A percentile compares a stretch with the other conserved stretches of the same genome.
Evolutionary conservation across 1,140 invertebrate species (phyloP).

Genomic region (Scaptomyza montana): DNA sequence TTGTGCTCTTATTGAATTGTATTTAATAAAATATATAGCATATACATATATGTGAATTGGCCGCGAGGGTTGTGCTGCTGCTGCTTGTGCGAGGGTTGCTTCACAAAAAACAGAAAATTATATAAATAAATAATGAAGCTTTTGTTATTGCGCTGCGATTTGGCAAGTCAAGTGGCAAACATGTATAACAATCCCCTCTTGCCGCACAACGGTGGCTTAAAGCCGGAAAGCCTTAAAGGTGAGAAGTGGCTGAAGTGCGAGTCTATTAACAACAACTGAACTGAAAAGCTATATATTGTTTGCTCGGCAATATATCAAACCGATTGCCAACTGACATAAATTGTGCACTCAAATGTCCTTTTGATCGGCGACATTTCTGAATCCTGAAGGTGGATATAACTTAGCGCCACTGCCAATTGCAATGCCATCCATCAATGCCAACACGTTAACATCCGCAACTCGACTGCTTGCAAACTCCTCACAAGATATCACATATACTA

Average conservation of each 20-base stretch:
- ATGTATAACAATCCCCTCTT: not conserved
- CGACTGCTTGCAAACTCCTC: slow-evolving; percentile 43
- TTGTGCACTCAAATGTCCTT: slow-evolving; percentile 62
- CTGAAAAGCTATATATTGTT: not conserved
- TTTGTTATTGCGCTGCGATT: slow-evolving; percentile 74
- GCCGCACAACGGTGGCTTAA: not conserved
- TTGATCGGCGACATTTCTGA: slow-evolving; percentile 23
- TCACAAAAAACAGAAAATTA: slow-evolving; percentile 30
- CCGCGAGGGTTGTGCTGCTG: slow-evolving; percentile 46
- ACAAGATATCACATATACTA: slow-evolving; percentile 42
- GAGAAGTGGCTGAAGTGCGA: slow-evolving; percentile 17
- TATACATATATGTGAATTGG: slow-evolving; percentile 30
- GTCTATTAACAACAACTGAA: slow-evolving; percentile 61
- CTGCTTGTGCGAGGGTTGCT: slow-evolving; percentile 23
- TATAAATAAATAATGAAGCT: slow-evolving; percentile 77
- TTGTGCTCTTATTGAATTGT: slow-evolving; percentile 70
- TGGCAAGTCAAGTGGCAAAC: slow-evolving; percentile 61
- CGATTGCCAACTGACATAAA: slow-evolving; percentile 68
- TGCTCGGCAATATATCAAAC: slow-evolving; percentile 65
- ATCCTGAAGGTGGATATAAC: not conserved
- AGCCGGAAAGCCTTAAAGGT: slow-evolving; percentile 4
- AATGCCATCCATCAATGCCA: slow-evolving; percentile 75
- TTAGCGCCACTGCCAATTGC: slow-evolving; percentile 18
- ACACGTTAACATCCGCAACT: slow-evolving; percentile 62
- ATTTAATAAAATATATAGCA: slow-evolving; percentile 76